These are phyloP conservation scores for Deilephila elpenor DNA, from an alignment of 2,888 invertebrate genomes.

Conservation along the genomic window DNA sequence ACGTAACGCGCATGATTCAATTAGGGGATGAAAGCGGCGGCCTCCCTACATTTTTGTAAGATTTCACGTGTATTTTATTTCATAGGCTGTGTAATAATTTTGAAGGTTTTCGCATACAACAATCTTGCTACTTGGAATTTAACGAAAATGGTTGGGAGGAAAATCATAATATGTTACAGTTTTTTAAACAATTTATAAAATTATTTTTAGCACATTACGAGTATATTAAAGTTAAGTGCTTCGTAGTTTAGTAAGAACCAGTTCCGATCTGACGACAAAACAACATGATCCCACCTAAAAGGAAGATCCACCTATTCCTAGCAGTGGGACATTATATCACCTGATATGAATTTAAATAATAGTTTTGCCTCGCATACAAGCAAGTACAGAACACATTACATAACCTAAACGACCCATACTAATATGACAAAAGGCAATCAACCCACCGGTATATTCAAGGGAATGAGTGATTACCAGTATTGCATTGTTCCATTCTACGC, in stretches of 20 bases:
- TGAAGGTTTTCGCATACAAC: neutral
- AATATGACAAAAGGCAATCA: slow-evolving; percentile 18
- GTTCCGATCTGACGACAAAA: too few relatives aligned
- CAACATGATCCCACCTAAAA: too few relatives aligned
- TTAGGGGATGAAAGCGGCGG: slow-evolving; percentile 49
- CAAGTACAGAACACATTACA: neutral
- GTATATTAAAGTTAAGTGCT: too few relatives aligned
- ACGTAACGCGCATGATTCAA: slow-evolving; percentile 49
- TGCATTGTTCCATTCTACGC: slow-evolving; percentile 20
- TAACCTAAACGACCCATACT: neutral
- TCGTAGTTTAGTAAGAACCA: too few relatives aligned
- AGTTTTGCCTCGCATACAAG: neutral
- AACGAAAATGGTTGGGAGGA: too few relatives aligned
- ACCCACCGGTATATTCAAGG: neutral
- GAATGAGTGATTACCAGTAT: slow-evolving; percentile 6
- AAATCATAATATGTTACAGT: too few relatives aligned
- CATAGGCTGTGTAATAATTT: neutral
- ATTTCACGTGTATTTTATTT: slow-evolving; percentile 7
- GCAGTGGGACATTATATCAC: too few relatives aligned
- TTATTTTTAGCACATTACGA: too few relatives aligned
- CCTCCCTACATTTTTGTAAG: neutral
- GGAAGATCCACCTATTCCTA: too few relatives aligned
- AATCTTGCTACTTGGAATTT: too few relatives aligned
- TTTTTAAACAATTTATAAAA: too few relatives aligned
- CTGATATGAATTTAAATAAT: too few relatives aligned